Evolutionary conservation across 2,888 invertebrate genomes (phyloP).

Genomic region (Orchesella flavescens): DNA sequence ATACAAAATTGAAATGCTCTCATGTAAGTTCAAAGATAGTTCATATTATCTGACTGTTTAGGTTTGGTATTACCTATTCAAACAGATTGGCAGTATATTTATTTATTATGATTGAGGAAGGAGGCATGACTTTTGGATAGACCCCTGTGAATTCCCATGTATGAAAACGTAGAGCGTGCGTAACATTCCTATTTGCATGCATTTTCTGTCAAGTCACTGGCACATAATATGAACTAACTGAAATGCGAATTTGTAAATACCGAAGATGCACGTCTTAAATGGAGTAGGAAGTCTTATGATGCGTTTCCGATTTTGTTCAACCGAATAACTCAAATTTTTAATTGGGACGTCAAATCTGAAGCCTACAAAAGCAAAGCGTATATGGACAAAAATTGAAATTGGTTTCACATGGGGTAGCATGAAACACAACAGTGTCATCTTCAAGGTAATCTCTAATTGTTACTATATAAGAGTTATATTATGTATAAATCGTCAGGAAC

Average conservation of each 20-base stretch:
- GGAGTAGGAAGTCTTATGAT: not conserved
- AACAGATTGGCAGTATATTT: constrained; percentile 4
- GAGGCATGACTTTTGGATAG: constrained; percentile 23
- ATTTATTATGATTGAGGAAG: constrained; percentile 29
- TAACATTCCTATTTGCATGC: constrained; percentile 8
- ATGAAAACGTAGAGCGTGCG: constrained; percentile 26
- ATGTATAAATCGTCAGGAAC: too few species aligned
- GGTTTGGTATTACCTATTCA: not conserved
- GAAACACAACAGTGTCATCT: not conserved
- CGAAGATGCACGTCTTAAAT: not conserved
- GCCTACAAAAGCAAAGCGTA: too few species aligned
- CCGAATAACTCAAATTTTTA: not conserved
- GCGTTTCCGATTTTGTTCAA: not conserved
- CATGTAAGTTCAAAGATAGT: not conserved
- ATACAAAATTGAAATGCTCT: not conserved
- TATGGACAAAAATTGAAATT: not conserved
- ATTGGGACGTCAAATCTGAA: not conserved
- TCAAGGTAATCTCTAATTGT: not conserved
- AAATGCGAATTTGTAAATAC: not conserved
- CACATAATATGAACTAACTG: not conserved
- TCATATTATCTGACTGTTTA: not conserved
- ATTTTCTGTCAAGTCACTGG: not conserved
- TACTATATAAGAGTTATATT: not conserved
- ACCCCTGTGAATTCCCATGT: constrained; percentile 39
- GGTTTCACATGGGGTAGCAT: not conserved